Percentiles rank a stretch among this genome's conserved stretches.
Conservation (phyloP, 2,888 invertebrate species). For the Andrena bucephala region DNA sequence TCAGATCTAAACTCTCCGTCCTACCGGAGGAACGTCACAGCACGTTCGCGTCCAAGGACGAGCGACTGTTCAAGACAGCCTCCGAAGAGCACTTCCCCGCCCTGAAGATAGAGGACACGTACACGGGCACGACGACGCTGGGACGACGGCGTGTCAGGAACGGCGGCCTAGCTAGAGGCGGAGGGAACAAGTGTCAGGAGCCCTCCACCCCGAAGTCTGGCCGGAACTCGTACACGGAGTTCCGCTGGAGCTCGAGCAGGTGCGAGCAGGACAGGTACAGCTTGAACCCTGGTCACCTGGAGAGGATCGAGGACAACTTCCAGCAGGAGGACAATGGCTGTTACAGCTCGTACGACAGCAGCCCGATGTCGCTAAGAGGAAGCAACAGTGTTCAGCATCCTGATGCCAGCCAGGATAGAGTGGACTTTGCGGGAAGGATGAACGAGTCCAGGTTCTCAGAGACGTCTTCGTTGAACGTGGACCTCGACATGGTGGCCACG, state of each 20-base stretch:
- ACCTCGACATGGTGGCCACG: conserved; percentile 73
- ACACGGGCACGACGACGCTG: conserved; percentile 82
- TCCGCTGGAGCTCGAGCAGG: conserved; percentile 62
- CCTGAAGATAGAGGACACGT: conserved; percentile 78
- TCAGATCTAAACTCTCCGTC: conserved; percentile 91
- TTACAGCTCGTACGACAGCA: conserved; percentile 70
- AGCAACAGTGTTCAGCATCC: conserved; percentile 43
- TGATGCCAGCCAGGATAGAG: conserved; percentile 60
- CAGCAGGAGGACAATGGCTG: conserved; percentile 71
- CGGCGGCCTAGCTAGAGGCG: conserved; percentile 47
- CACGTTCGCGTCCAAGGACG: conserved; percentile 79
- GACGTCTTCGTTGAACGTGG: conserved; percentile 69
- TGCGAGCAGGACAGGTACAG: conserved; percentile 78
- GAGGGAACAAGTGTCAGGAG: conserved; percentile 65
- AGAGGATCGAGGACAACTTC: conserved; percentile 76
- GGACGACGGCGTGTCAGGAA: conserved; percentile 79
- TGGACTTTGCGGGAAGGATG: conserved; percentile 59
- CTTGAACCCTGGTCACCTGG: conserved; percentile 73
- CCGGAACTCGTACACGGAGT: conserved; percentile 80
- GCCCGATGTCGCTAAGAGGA: conserved; percentile 67
- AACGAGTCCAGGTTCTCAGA: conserved; percentile 74
- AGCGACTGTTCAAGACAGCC: conserved; percentile 87
- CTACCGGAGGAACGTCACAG: conserved; percentile 90
- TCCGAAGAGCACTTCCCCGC: conserved; percentile 88
- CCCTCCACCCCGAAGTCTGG: conserved; percentile 60